phyloP scores from a whole-genome alignment of 2,888 invertebrate genomes.

The Thymelicus lineola region DNA sequence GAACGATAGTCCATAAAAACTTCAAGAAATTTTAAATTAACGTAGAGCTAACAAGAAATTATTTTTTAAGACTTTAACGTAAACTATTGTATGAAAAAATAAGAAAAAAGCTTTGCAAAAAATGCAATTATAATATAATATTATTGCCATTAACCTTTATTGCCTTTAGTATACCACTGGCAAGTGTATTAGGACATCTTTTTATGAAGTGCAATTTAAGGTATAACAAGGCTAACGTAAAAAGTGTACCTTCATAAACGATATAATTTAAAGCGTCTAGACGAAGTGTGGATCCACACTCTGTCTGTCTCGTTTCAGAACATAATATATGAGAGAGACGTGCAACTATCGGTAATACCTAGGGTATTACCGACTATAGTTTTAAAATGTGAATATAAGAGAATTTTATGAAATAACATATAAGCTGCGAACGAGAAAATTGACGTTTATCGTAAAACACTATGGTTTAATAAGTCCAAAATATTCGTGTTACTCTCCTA shows the following conservation, averaged over 20 bases:
- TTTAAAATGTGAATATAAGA: conserved; percentile 18
- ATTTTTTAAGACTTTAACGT: too few relatives aligned
- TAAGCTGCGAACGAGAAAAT: conserved; percentile 5
- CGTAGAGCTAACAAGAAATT: too few relatives aligned
- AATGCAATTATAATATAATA: neutral
- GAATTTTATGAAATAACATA: conserved; percentile 4
- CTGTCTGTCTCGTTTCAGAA: conserved; percentile 27
- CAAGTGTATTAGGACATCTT: conserved; percentile 1
- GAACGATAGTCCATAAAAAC: too few relatives aligned
- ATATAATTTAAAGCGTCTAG: conserved; percentile 38
- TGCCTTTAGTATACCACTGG: neutral
- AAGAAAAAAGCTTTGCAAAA: neutral
- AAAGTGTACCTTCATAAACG: conserved; percentile 37
- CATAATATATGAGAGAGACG: conserved; percentile 32
- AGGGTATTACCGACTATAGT: conserved; percentile 18
- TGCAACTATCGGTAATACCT: conserved; percentile 29
- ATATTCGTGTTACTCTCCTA: too few relatives aligned
- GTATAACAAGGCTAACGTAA: conserved; percentile 28
- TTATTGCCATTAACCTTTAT: neutral
- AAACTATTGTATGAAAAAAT: too few relatives aligned
- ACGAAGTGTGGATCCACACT: conserved; percentile 26
- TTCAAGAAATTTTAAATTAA: too few relatives aligned
- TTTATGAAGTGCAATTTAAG: conserved; percentile 29
- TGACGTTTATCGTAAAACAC: neutral
- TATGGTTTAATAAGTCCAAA: too few relatives aligned